Percentiles rank a stretch among this genome's conserved stretches.
These are phyloP conservation scores for Globia sparganii DNA, from an alignment of 2,888 invertebrate genomes.

Conservation along the genomic window DNA sequence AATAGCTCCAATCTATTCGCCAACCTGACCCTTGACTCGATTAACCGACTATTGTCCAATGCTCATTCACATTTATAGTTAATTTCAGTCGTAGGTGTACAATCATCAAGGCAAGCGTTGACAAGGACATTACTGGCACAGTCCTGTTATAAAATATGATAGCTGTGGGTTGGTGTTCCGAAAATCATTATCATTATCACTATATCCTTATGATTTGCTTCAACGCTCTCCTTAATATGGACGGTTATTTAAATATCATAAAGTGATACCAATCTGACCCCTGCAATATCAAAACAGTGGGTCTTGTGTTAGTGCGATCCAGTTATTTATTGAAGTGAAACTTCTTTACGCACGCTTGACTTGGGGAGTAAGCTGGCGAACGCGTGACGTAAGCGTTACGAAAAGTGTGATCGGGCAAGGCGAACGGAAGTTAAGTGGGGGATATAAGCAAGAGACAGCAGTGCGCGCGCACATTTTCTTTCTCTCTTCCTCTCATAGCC, in stretches of 20 bases:
- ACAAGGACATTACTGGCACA: constrained; percentile 50
- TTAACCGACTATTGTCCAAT: constrained; percentile 44
- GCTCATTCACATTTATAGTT: constrained; percentile 39
- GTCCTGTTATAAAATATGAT: constrained; percentile 32
- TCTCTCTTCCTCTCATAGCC: too few relatives aligned
- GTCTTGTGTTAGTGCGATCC: background rate
- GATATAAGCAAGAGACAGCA: too few relatives aligned
- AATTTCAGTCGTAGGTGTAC: constrained; percentile 50
- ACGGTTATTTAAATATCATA: background rate
- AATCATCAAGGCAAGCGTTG: constrained; percentile 50
- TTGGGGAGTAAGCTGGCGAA: too few relatives aligned
- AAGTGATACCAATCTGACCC: background rate
- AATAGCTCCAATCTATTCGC: constrained; percentile 27
- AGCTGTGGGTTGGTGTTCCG: constrained; percentile 7
- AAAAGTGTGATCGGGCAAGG: too few relatives aligned
- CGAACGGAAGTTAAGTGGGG: too few relatives aligned
- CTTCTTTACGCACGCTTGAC: too few relatives aligned
- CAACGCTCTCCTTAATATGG: background rate
- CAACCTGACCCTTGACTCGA: constrained; percentile 46
- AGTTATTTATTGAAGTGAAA: too few relatives aligned
- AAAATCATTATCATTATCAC: constrained; percentile 32
- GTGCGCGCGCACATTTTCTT: too few relatives aligned
- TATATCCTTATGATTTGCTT: background rate
- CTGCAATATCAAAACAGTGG: background rate
- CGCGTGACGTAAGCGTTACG: too few relatives aligned